phyloP scores from a whole-genome alignment of 2,888 invertebrate species.

The Listrodromus nycthemerus region DNA sequence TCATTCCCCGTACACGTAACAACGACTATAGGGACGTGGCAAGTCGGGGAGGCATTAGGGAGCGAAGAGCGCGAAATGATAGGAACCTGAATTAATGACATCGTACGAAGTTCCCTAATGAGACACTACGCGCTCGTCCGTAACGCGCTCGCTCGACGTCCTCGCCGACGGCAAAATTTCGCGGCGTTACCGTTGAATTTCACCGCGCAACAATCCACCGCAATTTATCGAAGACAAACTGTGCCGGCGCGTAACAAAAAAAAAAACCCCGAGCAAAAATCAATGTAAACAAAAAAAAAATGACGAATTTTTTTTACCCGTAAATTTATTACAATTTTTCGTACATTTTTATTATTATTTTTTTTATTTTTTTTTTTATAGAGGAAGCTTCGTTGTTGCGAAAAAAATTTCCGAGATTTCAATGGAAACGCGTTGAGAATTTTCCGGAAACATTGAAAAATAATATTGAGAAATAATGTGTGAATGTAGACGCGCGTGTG shows the following conservation, averaged over 20 bases:
- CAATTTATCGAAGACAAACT: not conserved
- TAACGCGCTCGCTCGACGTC: conserved; percentile 7
- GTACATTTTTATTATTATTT: too few species aligned
- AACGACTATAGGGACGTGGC: not conserved
- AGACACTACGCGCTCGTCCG: conserved; percentile 18
- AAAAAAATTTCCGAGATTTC: too few species aligned
- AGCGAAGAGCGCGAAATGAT: conserved; percentile 32
- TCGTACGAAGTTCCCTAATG: conserved; percentile 50
- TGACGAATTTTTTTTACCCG: too few species aligned
- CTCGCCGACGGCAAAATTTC: conserved; percentile 34
- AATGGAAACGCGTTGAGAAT: too few species aligned
- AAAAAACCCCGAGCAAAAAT: too few species aligned
- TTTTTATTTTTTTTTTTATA: too few species aligned
- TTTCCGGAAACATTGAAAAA: not conserved
- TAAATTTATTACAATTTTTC: too few species aligned
- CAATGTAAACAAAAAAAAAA: too few species aligned
- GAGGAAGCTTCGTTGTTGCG: too few species aligned
- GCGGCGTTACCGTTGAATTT: conserved; percentile 26
- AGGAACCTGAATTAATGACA: conserved; percentile 51
- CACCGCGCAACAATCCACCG: conserved; percentile 1
- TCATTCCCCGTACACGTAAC: conserved; percentile 5
- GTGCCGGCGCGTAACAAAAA: not conserved
- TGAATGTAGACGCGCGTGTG: not conserved
- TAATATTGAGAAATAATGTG: too few species aligned
- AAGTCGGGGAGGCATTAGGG: not conserved